phyloP scores from a whole-genome alignment of 2,113 vertebrate species.

The Microcebus jonahi region DNA sequence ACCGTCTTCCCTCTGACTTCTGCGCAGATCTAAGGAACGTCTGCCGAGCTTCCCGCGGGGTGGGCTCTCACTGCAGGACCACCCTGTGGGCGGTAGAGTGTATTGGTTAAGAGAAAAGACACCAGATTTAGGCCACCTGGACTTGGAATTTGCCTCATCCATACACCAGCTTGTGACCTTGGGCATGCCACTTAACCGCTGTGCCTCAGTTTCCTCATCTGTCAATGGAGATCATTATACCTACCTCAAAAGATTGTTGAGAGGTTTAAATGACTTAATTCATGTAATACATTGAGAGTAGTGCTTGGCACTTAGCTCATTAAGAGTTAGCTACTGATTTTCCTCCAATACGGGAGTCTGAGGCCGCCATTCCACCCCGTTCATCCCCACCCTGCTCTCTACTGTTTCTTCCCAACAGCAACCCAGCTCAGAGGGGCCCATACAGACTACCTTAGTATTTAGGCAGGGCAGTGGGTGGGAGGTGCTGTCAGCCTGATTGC shows the following conservation, averaged over 20 bases:
- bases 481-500: background rate
- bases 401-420: background rate
- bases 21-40: background rate
- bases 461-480: background rate
- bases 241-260: background rate
- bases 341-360: background rate
- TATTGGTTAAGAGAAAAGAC: background rate
- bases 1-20: background rate
- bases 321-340: background rate
- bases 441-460: accelerated
- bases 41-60: background rate
- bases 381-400: background rate
- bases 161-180: background rate
- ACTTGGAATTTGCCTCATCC: background rate
- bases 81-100: background rate
- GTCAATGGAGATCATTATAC: background rate
- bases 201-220: background rate
- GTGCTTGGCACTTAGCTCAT: background rate
- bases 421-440: background rate
- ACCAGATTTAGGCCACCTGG: background rate
- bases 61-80: background rate
- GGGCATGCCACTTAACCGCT: background rate
- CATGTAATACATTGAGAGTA: background rate
- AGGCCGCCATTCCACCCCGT: too few species aligned
- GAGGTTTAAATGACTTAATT: background rate